A percentile compares a stretch with the other conserved stretches of the same genome.
Conservation (phyloP, 2,888 invertebrate species). For the Pycnomerus fuliginosus region DNA sequence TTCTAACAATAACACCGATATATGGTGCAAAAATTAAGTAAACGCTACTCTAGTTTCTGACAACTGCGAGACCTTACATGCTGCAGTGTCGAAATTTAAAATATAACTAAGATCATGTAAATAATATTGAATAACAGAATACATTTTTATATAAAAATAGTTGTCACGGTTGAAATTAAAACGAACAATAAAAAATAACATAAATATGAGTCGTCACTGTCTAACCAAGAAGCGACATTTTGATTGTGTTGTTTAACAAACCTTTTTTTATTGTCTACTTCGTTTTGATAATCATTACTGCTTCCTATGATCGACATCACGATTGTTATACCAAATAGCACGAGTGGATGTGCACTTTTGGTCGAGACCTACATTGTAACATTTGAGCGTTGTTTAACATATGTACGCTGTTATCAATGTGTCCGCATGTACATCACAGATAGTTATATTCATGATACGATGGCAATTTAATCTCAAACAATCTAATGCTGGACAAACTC, state of each 20-base stretch:
- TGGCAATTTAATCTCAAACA: slow-evolving; percentile 30
- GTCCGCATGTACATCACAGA: slow-evolving; percentile 47
- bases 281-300: background rate
- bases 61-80: too few relatives aligned
- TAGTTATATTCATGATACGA: slow-evolving; percentile 43
- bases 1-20: too few relatives aligned
- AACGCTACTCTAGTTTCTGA: too few relatives aligned
- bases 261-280: slow-evolving; percentile 2
- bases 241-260: slow-evolving; percentile 13
- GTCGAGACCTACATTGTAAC: slow-evolving; percentile 49
- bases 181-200: background rate
- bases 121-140: too few relatives aligned
- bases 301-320: background rate
- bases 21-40: too few relatives aligned
- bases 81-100: too few relatives aligned
- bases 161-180: background rate
- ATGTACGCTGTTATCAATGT: slow-evolving; percentile 54
- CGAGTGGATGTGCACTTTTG: slow-evolving; percentile 20
- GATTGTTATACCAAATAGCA: slow-evolving; percentile 4
- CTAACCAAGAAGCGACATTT: background rate
- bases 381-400: slow-evolving; percentile 53
- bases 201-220: background rate
- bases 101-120: too few relatives aligned
- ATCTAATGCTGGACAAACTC: slow-evolving; percentile 9
- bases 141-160: slow-evolving; percentile 1